phyloP scores from a whole-genome alignment of 2,888 invertebrate species.

The Thalpophila matura region DNA sequence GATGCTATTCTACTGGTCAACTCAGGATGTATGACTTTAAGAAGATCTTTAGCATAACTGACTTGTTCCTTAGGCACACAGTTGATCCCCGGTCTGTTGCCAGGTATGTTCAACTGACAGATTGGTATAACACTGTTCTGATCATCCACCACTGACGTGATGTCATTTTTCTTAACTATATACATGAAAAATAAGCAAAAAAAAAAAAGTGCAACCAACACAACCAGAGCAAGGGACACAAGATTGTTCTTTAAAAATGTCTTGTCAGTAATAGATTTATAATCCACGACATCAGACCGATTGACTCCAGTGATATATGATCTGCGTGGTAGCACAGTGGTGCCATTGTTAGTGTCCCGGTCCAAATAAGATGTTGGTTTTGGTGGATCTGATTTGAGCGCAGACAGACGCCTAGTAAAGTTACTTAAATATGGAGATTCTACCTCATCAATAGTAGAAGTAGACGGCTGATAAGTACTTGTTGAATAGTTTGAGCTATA shows the following conservation, averaged over 20 bases:
- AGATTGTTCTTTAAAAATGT: constrained; percentile 91
- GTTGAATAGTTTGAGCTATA: constrained; percentile 77
- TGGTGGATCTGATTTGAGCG: constrained; percentile 82
- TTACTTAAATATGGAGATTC: constrained; percentile 94
- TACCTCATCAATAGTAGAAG: constrained; percentile 86
- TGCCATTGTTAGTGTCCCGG: constrained; percentile 84
- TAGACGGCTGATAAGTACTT: constrained; percentile 80
- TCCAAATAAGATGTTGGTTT: constrained; percentile 76
- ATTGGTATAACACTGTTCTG: constrained; percentile 91
- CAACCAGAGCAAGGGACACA: constrained; percentile 92
- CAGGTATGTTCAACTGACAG: constrained; percentile 89
- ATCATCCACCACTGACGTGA: constrained; percentile 88
- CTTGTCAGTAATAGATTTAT: constrained; percentile 84
- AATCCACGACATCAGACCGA: constrained; percentile 82
- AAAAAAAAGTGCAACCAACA: constrained; percentile 92
- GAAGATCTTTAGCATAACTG: constrained; percentile 91
- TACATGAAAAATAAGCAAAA: constrained; percentile 92
- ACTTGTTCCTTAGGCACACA: constrained; percentile 92
- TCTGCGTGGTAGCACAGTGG: constrained; percentile 78
- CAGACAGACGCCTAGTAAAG: constrained; percentile 92
- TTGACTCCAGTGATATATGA: constrained; percentile 81
- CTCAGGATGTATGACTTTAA: constrained; percentile 92
- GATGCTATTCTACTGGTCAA: constrained; percentile 91
- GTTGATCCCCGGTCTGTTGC: constrained; percentile 90
- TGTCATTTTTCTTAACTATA: constrained; percentile 92